Evolutionary conservation across 1,140 invertebrate genomes (phyloP).

Genomic region (Lethrus apterus): DNA sequence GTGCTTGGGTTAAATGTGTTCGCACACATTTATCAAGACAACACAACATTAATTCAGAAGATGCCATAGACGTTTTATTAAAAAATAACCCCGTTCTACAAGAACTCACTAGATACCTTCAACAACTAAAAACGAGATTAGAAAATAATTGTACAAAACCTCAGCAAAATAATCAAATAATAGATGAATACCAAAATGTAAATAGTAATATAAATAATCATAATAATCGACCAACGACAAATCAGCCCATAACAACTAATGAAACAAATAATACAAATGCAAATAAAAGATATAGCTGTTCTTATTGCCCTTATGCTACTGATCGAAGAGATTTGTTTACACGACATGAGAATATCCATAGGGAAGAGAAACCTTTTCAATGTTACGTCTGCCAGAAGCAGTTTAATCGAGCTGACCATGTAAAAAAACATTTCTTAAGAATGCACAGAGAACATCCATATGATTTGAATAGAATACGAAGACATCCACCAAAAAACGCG

Average conservation of each 20-base stretch:
- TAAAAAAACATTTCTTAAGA: conserved; percentile 86
- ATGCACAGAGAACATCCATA: conserved; percentile 84
- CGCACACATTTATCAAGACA: conserved; percentile 64
- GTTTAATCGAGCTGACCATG: conserved; percentile 90
- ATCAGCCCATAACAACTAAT: conserved; percentile 26
- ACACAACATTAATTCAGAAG: conserved; percentile 55
- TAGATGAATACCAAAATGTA: conserved; percentile 21
- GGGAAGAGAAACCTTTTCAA: conserved; percentile 87
- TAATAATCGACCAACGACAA: conserved; percentile 6
- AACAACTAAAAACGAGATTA: conserved; percentile 57
- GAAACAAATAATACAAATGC: conserved; percentile 34
- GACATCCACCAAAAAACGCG: conserved; percentile 46
- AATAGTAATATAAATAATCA: conserved; percentile 15
- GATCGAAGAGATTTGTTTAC: conserved; percentile 90
- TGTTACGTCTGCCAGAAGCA: conserved; percentile 87
- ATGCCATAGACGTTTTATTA: conserved; percentile 49
- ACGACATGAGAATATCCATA: conserved; percentile 92
- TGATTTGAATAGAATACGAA: conserved; percentile 72
- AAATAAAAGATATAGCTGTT: conserved; percentile 76
- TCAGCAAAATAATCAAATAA: conserved; percentile 17
- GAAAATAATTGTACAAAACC: conserved; percentile 39
- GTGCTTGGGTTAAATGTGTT: conserved; percentile 67
- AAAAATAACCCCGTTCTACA: conserved; percentile 67
- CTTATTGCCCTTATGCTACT: conserved; percentile 80
- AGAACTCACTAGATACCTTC: conserved; percentile 63